These are phyloP conservation scores for Oppia nitens DNA, from an alignment of 1,140 invertebrate species.

Conservation along the genomic window DNA sequence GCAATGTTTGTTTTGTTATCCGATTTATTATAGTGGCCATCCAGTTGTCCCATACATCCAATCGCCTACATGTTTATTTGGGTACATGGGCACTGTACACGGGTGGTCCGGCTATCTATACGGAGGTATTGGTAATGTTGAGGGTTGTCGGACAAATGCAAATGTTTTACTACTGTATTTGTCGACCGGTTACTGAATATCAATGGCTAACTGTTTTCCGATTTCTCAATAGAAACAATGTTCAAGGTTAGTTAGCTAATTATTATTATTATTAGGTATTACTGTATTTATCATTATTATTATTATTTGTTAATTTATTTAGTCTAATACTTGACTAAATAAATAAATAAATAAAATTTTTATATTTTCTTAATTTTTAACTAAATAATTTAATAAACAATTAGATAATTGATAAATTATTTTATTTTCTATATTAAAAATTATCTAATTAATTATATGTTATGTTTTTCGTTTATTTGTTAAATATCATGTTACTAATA, in stretches of 20 bases:
- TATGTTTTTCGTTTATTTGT: no score
- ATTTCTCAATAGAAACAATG: constrained; percentile 4
- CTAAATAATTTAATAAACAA: no score
- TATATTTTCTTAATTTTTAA: no score
- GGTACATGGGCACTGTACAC: neutral
- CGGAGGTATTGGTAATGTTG: neutral
- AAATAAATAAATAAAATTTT: no score
- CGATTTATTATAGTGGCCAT: no score
- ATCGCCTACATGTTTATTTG: constrained; percentile 3
- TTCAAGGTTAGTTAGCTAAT: neutral
- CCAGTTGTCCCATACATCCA: no score
- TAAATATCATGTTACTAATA: neutral
- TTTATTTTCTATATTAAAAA: no score
- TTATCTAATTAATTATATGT: no score
- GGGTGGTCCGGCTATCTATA: neutral
- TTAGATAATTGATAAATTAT: no score
- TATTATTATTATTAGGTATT: neutral
- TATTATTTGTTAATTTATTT: no score
- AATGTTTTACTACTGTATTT: constrained; percentile 1
- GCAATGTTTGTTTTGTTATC: no score
- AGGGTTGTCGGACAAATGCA: neutral
- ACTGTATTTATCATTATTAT: no score
- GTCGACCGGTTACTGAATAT: neutral
- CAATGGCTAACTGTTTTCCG: neutral
- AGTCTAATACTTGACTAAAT: neutral